Conservation (phyloP, 2,113 vertebrate genomes). For the Cricetomys ansorgei region DNA sequence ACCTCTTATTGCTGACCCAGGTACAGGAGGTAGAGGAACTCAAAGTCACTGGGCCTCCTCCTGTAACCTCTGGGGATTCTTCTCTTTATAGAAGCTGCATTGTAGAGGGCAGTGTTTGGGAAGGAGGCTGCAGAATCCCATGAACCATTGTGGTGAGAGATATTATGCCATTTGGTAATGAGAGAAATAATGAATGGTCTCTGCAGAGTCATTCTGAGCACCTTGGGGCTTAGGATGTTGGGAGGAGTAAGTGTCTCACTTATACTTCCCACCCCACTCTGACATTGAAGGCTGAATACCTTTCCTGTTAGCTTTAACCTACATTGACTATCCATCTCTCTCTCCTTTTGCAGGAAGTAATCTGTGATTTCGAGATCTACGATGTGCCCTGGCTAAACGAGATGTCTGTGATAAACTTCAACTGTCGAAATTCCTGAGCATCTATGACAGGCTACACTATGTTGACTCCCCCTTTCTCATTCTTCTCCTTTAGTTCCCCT, state of each 20-base stretch:
- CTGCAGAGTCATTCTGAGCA: not conserved
- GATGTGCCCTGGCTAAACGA: slow-evolving; percentile 70
- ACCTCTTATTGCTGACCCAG: not conserved
- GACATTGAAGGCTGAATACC: not conserved
- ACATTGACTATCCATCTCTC: slow-evolving; percentile 6
- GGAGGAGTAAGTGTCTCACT: not conserved
- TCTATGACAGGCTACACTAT: not conserved
- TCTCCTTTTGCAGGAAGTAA: slow-evolving; percentile 61
- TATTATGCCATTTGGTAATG: not conserved
- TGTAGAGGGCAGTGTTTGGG: not conserved
- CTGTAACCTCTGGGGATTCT: fast-evolving
- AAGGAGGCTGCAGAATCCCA: not conserved
- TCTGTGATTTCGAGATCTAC: slow-evolving; percentile 80
- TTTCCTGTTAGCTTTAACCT: not conserved
- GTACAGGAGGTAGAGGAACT: not conserved
- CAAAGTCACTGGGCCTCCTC: too few species aligned
- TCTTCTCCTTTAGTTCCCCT: not conserved
- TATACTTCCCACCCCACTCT: too few species aligned
- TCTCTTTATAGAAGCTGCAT: not conserved
- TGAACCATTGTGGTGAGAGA: fast-evolving
- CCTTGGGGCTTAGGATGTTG: not conserved
- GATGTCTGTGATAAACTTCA: slow-evolving; percentile 55
- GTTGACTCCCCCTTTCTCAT: not conserved
- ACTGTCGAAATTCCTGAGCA: slow-evolving; percentile 58
- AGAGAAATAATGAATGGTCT: not conserved